These are phyloP conservation scores for Channa maculata DNA, from an alignment of 2,113 vertebrate species.

Conservation along the genomic window DNA sequence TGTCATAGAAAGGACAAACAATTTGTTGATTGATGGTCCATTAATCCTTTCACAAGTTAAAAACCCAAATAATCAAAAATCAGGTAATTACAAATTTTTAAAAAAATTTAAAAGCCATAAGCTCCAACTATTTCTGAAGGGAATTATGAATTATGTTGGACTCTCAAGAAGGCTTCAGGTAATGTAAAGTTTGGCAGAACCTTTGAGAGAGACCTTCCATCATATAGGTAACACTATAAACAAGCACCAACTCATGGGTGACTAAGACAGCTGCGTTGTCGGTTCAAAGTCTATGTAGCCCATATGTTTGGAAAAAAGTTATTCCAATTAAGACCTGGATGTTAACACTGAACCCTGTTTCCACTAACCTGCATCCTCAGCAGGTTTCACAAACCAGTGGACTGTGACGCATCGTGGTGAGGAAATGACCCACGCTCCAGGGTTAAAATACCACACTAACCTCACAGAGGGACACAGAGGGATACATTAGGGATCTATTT, in stretches of 20 bases:
- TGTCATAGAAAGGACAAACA: too few relatives aligned
- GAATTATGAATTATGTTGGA: too few relatives aligned
- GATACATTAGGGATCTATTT: conserved; percentile 71
- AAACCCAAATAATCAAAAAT: too few relatives aligned
- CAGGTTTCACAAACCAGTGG: conserved; percentile 43
- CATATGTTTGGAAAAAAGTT: background rate
- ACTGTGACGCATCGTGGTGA: conserved; percentile 26
- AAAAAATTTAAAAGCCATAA: too few relatives aligned
- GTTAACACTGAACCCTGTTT: background rate
- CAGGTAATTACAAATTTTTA: too few relatives aligned
- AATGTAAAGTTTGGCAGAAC: background rate
- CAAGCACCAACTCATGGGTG: background rate
- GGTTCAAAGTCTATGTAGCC: background rate
- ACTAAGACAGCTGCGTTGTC: background rate
- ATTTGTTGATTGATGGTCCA: background rate
- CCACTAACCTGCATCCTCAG: conserved; percentile 11
- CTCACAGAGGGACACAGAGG: conserved; percentile 55
- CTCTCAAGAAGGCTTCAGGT: background rate
- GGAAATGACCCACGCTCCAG: conserved; percentile 44
- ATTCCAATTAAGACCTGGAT: background rate
- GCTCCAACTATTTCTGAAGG: too few relatives aligned
- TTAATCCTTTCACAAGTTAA: background rate
- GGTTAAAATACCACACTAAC: conserved; percentile 64
- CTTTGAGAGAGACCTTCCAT: background rate
- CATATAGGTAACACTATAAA: background rate